Conservation (phyloP, 2,113 vertebrate species). For the Pica pica region DNA sequence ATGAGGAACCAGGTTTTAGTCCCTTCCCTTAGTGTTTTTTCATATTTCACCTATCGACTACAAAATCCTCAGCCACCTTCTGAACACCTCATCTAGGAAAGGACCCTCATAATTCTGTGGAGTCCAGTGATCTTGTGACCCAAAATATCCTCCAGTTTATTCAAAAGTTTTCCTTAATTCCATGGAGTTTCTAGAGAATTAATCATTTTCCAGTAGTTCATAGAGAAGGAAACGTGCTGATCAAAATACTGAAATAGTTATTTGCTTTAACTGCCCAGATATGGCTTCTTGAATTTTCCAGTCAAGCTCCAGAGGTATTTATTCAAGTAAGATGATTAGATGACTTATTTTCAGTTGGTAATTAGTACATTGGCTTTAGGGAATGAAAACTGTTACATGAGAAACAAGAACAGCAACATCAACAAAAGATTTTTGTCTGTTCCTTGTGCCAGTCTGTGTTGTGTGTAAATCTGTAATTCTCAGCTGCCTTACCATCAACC, state of each 20-base stretch:
- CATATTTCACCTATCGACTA: background rate
- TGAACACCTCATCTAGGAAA: background rate
- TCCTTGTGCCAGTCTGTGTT: conserved; percentile 52
- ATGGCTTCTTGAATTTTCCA: background rate
- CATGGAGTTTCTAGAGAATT: background rate
- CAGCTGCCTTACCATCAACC: conserved; percentile 10
- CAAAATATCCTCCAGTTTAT: background rate
- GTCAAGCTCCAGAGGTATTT: conserved; percentile 7
- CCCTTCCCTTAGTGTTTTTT: background rate
- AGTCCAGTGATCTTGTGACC: background rate
- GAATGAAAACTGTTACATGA: conserved; percentile 38
- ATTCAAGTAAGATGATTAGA: conserved; percentile 8
- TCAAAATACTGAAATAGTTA: background rate
- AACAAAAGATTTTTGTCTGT: conserved; percentile 31
- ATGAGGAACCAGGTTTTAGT: background rate
- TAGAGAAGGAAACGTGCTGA: background rate
- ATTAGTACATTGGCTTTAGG: conserved; percentile 36
- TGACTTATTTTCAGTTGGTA: conserved; percentile 42
- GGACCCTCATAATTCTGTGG: background rate
- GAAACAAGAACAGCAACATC: conserved; percentile 25
- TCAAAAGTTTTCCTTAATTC: background rate
- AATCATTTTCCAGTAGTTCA: background rate
- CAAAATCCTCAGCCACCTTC: background rate
- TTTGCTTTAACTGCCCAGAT: background rate
- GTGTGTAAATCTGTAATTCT: conserved; percentile 27